A percentile compares a stretch with the other conserved stretches of the same genome.
phyloP scores from a whole-genome alignment of 1,140 invertebrate species.

The Homalodisca vitripennis region DNA sequence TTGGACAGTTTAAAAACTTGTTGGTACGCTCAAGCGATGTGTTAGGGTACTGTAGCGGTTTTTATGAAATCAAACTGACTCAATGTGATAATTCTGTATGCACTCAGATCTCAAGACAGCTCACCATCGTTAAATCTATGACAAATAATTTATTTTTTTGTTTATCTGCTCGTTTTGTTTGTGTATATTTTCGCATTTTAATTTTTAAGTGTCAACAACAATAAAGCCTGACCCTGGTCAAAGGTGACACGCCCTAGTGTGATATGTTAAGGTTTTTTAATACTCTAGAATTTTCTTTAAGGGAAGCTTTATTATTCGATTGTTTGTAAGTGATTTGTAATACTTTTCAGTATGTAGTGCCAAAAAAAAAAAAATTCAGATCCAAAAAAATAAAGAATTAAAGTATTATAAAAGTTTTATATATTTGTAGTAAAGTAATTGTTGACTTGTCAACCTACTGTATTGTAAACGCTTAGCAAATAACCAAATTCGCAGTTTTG shows the following conservation, averaged over 20 bases:
- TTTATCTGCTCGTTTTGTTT: constrained; percentile 26
- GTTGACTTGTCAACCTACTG: neutral
- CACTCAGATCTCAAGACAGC: constrained; percentile 15
- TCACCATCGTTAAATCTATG: constrained; percentile 26
- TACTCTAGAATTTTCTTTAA: constrained; percentile 20
- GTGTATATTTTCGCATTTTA: constrained; percentile 27
- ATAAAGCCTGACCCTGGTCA: neutral
- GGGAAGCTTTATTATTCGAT: constrained; percentile 22
- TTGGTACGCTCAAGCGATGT: no score
- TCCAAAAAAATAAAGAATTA: constrained; percentile 5
- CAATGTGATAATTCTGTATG: neutral
- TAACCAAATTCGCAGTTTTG: constrained; percentile 25
- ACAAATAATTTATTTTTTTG: constrained; percentile 26
- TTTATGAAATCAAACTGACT: constrained; percentile 16
- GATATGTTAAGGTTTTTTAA: constrained; percentile 7
- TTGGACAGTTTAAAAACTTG: no score
- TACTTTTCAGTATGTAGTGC: constrained; percentile 18
- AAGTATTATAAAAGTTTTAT: constrained; percentile 15
- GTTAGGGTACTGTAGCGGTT: no score
- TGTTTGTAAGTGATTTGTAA: neutral
- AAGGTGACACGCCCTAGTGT: neutral
- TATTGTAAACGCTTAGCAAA: constrained; percentile 21
- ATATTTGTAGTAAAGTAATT: neutral
- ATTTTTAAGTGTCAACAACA: constrained; percentile 7
- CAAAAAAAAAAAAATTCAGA: constrained; percentile 1